Conservation (phyloP, 2,797 vertebrate genomes). For the Trachops cirrhosus region DNA sequence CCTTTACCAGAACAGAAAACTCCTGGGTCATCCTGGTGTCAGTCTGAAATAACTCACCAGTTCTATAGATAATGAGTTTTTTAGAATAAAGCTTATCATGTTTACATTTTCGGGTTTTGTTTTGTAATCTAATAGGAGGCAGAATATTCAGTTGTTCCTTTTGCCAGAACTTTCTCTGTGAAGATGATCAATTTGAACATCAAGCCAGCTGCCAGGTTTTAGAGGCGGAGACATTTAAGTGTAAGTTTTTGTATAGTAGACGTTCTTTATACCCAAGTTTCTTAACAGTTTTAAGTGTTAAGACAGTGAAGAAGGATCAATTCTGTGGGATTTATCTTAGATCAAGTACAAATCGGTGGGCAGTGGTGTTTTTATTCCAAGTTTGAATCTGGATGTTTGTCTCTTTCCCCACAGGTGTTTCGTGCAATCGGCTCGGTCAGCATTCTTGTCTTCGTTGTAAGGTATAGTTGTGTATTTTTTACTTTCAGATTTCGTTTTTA, state of each 20-base stretch:
- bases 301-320: not conserved
- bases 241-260: constrained; percentile 84
- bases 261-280: not conserved
- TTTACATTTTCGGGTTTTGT: constrained; percentile 43
- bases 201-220: constrained; percentile 98
- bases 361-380: not conserved
- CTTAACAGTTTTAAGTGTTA: not conserved
- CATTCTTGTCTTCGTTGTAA: constrained; percentile 98
- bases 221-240: constrained; percentile 98
- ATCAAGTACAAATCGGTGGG: constrained; percentile 8
- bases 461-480: constrained; percentile 81
- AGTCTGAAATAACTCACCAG: not conserved
- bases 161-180: constrained; percentile 96
- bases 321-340: not conserved
- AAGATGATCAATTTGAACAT: constrained; percentile 99
- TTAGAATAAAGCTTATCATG: not conserved
- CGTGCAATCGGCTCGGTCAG: constrained; percentile 96
- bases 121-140: constrained; percentile 86
- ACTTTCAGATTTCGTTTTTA: not conserved
- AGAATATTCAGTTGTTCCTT: constrained; percentile 98
- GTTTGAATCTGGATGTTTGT: not conserved
- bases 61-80: not conserved
- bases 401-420: constrained; percentile 88
- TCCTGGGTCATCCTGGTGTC: not conserved
- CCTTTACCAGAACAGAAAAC: not conserved